Conservation (phyloP, 2,888 invertebrate species). For the Epirrita christyi region DNA sequence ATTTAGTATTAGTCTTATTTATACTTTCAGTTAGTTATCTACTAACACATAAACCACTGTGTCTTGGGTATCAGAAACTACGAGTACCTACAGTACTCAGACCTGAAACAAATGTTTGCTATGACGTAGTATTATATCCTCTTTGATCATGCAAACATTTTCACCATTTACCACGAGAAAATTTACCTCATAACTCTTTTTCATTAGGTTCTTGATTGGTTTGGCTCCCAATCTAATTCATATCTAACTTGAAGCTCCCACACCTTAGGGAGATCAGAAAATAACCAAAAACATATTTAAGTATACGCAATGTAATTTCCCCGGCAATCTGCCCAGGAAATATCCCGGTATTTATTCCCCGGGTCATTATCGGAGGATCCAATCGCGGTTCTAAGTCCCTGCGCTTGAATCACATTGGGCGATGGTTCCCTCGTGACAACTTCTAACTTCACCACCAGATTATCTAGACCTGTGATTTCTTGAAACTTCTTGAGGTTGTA, state of each 20-base stretch:
- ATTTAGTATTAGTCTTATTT: too few relatives aligned
- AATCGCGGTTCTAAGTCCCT: slow-evolving; percentile 58
- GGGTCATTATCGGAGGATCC: slow-evolving; percentile 69
- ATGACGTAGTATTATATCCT: too few relatives aligned
- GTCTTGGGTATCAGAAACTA: too few relatives aligned
- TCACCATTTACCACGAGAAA: too few relatives aligned
- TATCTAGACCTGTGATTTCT: slow-evolving; percentile 35
- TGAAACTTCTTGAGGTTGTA: neutral
- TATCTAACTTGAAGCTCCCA: slow-evolving; percentile 15
- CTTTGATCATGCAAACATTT: too few relatives aligned
- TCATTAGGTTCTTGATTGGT: slow-evolving; percentile 25
- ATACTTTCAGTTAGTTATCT: too few relatives aligned
- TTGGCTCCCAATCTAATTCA: slow-evolving; percentile 17
- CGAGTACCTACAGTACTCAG: too few relatives aligned
- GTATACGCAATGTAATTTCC: slow-evolving; percentile 42
- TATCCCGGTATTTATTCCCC: slow-evolving; percentile 71
- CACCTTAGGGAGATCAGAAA: slow-evolving; percentile 35
- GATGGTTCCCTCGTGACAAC: slow-evolving; percentile 61
- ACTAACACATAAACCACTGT: too few relatives aligned
- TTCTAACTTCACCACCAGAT: slow-evolving; percentile 53
- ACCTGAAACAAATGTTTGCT: too few relatives aligned
- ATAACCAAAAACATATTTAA: slow-evolving; percentile 45
- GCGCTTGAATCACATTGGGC: slow-evolving; percentile 63
- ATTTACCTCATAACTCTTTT: neutral
- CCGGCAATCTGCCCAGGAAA: slow-evolving; percentile 63